Conservation (phyloP, 2,797 vertebrate genomes). For the Tachyglossus aculeatus region DNA sequence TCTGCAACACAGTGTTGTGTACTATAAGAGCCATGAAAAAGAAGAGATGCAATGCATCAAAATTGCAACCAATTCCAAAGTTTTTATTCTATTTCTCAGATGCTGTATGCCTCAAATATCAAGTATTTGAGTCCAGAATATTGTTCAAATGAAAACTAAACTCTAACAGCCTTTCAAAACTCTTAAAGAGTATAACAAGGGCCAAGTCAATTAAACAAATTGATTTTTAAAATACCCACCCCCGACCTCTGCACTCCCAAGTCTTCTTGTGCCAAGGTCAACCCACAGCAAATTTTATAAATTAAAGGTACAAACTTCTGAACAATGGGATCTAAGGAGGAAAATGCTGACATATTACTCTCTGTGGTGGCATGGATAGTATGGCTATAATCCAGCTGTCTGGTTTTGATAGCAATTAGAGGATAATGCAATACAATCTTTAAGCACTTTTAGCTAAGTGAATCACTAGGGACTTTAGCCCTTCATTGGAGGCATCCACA, state of each 20-base stretch:
- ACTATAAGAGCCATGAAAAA: too few species aligned
- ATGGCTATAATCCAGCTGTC: neutral
- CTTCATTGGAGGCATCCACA: conserved; percentile 19
- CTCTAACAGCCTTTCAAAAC: conserved; percentile 10
- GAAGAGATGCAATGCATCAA: too few species aligned
- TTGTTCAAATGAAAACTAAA: conserved; percentile 11
- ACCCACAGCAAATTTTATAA: conserved; percentile 26
- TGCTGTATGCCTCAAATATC: too few species aligned
- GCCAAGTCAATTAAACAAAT: conserved; percentile 35
- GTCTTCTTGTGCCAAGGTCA: conserved; percentile 19
- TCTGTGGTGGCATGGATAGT: neutral
- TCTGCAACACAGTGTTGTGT: too few species aligned
- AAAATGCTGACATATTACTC: conserved; percentile 33
- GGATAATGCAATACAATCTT: conserved; percentile 5
- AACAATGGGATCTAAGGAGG: conserved; percentile 35
- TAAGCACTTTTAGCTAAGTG: conserved; percentile 32
- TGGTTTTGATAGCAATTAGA: conserved; percentile 27
- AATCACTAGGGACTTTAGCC: conserved; percentile 31
- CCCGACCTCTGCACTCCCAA: neutral
- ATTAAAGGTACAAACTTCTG: conserved; percentile 40
- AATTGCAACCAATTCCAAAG: too few species aligned
- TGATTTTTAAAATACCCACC: conserved; percentile 30
- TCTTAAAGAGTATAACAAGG: conserved; percentile 35
- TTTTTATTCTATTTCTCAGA: too few species aligned
- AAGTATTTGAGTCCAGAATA: neutral